A percentile compares a stretch with the other conserved stretches of the same genome.
Conservation (phyloP, 2,113 vertebrate genomes). For the Chaetorhynchus papuensis region DNA sequence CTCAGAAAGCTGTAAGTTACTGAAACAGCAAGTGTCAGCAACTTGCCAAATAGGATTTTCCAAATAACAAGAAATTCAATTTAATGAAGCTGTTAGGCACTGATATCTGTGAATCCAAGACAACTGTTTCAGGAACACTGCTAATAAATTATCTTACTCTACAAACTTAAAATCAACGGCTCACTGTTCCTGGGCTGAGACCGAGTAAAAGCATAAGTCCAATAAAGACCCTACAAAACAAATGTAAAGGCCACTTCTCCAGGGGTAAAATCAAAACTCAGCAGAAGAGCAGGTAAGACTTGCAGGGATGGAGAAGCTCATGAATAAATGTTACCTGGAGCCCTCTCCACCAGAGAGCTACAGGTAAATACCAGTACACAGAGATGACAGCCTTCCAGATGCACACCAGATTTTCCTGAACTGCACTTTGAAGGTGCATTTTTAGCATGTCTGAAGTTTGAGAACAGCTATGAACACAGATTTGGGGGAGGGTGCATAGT, state of each 20-base stretch:
- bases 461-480: neutral
- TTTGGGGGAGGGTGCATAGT: neutral
- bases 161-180: neutral
- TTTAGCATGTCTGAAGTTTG: neutral
- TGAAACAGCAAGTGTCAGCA: slow-evolving; percentile 49
- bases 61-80: slow-evolving; percentile 15
- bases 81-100: slow-evolving; percentile 24
- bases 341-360: too few relatives aligned
- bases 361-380: neutral
- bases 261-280: neutral
- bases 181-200: neutral
- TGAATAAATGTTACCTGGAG: neutral
- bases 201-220: neutral
- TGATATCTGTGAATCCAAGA: neutral
- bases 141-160: neutral
- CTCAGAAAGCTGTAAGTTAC: slow-evolving; percentile 12
- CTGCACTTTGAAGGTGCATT: neutral
- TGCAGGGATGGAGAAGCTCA: neutral
- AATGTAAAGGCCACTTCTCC: neutral
- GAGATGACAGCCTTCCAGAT: neutral
- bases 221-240: neutral
- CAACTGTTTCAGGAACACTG: neutral
- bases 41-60: slow-evolving; percentile 10
- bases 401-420: neutral
- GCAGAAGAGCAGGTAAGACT: neutral